Percentiles rank a stretch among this genome's conserved stretches.
These are phyloP conservation scores for Cuculus canorus DNA, from an alignment of 2,797 vertebrate genomes.

Conservation along the genomic window DNA sequence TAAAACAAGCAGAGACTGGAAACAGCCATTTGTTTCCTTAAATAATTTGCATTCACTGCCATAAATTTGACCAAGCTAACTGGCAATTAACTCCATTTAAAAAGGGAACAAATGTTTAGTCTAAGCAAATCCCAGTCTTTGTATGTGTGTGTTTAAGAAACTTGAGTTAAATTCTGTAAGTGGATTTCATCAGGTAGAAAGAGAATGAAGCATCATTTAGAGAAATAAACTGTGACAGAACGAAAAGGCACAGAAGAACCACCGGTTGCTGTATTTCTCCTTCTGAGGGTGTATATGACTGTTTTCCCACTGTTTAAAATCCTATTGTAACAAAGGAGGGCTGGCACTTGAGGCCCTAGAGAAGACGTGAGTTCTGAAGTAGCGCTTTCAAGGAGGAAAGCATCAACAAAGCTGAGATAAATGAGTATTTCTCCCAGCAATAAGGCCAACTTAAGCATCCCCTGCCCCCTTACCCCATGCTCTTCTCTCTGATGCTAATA, in stretches of 20 bases:
- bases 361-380: background rate
- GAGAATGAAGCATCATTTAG: background rate
- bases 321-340: background rate
- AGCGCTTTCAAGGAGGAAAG: background rate
- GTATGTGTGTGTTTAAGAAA: background rate
- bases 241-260: background rate
- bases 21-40: background rate
- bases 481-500: background rate
- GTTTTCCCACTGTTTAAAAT: background rate
- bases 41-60: background rate
- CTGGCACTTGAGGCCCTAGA: background rate
- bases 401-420: background rate
- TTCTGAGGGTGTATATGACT: background rate
- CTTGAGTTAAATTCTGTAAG: background rate
- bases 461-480: background rate
- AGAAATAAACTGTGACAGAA: background rate
- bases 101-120: background rate
- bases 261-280: background rate
- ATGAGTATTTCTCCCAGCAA: background rate
- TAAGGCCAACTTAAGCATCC: background rate
- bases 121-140: background rate
- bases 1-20: background rate
- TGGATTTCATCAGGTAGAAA: background rate
- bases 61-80: background rate
- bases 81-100: background rate